Base-by-base conservation (phyloP, 1,140 invertebrate genomes). In the Mesaphorura yosii region DNA sequence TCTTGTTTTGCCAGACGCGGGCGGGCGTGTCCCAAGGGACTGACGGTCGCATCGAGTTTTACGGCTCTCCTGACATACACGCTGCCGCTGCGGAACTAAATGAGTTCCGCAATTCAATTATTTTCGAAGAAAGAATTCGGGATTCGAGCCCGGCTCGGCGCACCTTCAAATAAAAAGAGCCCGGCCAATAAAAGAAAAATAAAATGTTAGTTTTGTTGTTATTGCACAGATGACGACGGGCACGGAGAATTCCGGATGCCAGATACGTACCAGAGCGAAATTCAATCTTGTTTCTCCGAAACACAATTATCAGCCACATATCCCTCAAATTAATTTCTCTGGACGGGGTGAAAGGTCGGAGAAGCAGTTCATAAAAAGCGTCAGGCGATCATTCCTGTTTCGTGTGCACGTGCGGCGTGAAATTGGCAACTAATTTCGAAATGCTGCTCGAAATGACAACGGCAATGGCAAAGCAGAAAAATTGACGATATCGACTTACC, bases 401-500 rank as follows among this genome's bases (percentile, higher is more conserved):
- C n/a, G n/a, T n/a, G n/a, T n/a, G n/a, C n/a, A n/a, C n/a, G n/a
- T n/a, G n/a, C n/a, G n/a, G n/a, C n/a, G n/a, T n/a, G n/a, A n/a
- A n/a, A n/a, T n/a, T n/a, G n/a, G n/a, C n/a, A n/a, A n/a, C n/a
- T n/a, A n/a, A n/a, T n/a, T n/a, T n/a, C n/a, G n/a, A n/a, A n/a
- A n/a, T n/a, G n/a, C n/a, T n/a, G n/a, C n/a, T n/a, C n/a, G n/a
- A n/a, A n/a, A n/a, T n/a, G n/a, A n/a, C n/a, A n/a, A n/a, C n/a
- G n/a, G n/a, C n/a, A n/a, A n/a, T n/a, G n/a, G n/a, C n/a, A n/a
- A n/a, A n/a, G n/a, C n/a, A n/a, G n/a, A n/a, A n/a, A n/a, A 34
- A 34, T 34, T 10, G 31, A 34, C n/a, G 31, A 34, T 10, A 34
- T 34, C n/a, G 22, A 48, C 81, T 79, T 73, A 92, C 88, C 85